These are phyloP conservation scores for Diplolepis rosae DNA, from an alignment of 2,888 invertebrate genomes.

Conservation along the genomic window DNA sequence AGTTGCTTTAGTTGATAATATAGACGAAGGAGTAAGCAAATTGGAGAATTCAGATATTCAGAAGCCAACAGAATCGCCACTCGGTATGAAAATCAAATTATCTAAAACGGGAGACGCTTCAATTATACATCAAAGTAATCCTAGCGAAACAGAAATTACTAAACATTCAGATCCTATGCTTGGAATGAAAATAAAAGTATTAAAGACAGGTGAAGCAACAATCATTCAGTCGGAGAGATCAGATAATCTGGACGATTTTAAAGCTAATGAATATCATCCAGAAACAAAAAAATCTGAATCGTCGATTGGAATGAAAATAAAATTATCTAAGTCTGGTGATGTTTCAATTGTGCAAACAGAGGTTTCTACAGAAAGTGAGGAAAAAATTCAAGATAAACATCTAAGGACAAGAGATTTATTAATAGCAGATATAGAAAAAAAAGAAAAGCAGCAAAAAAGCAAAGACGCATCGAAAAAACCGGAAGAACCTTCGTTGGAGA, in stretches of 20 bases:
- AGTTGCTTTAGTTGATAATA: constrained; percentile 51
- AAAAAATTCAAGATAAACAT: constrained; percentile 38
- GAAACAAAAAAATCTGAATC: neutral
- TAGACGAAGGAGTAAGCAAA: constrained; percentile 52
- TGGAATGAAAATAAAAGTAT: constrained; percentile 69
- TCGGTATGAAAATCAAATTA: constrained; percentile 71
- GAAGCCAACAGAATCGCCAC: constrained; percentile 62
- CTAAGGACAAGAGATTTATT: constrained; percentile 47
- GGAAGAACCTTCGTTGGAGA: constrained; percentile 56
- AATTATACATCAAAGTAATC: constrained; percentile 46
- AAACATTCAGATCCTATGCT: constrained; percentile 55
- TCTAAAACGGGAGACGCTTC: constrained; percentile 68
- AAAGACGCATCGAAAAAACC: constrained; percentile 51
- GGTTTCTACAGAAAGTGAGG: constrained; percentile 1
- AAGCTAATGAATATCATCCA: neutral
- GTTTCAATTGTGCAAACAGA: constrained; percentile 63
- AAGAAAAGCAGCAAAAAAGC: constrained; percentile 54
- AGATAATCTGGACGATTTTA: neutral
- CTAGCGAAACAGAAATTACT: constrained; percentile 8
- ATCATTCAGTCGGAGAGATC: neutral
- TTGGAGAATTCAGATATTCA: constrained; percentile 50
- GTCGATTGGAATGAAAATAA: constrained; percentile 66
- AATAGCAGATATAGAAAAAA: constrained; percentile 55
- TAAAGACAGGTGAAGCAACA: constrained; percentile 62
- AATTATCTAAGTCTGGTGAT: constrained; percentile 67